phyloP scores from a whole-genome alignment of 1,140 invertebrate species.

The Hermetia illucens region DNA sequence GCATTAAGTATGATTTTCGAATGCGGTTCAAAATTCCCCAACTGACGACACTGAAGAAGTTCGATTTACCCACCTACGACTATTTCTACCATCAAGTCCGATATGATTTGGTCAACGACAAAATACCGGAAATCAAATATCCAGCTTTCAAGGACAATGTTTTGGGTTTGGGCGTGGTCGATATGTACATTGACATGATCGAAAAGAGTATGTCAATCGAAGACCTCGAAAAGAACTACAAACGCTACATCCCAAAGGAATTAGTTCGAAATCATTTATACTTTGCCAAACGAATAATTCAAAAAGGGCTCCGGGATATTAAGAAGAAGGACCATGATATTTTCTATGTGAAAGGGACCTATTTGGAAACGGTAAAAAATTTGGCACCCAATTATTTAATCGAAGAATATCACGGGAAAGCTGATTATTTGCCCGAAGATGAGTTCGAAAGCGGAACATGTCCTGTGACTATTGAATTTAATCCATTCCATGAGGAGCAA shows the following conservation, averaged over 20 bases:
- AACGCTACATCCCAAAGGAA: constrained; percentile 65
- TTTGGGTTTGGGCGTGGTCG: constrained; percentile 65
- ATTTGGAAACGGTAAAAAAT: constrained; percentile 57
- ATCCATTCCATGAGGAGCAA: constrained; percentile 49
- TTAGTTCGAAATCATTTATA: constrained; percentile 55
- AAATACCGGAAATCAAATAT: constrained; percentile 61
- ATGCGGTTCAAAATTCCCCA: constrained; percentile 55
- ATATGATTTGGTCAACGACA: constrained; percentile 61
- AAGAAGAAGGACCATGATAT: constrained; percentile 41
- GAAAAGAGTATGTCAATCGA: constrained; percentile 50
- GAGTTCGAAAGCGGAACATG: constrained; percentile 43
- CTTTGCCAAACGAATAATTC: constrained; percentile 60
- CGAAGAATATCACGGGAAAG: constrained; percentile 57
- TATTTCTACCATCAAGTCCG: constrained; percentile 77
- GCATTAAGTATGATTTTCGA: constrained; percentile 51
- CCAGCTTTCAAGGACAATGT: constrained; percentile 58
- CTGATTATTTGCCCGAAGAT: constrained; percentile 23
- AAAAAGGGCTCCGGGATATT: constrained; percentile 46
- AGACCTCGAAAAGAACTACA: constrained; percentile 57
- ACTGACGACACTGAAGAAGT: constrained; percentile 43
- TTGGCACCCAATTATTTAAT: constrained; percentile 67
- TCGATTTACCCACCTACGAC: constrained; percentile 60
- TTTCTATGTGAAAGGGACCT: constrained; percentile 57
- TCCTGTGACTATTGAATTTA: constrained; percentile 45
- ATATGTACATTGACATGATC: constrained; percentile 67